Conservation (phyloP, 2,888 invertebrate genomes). For the Lamellibrachia columna region DNA sequence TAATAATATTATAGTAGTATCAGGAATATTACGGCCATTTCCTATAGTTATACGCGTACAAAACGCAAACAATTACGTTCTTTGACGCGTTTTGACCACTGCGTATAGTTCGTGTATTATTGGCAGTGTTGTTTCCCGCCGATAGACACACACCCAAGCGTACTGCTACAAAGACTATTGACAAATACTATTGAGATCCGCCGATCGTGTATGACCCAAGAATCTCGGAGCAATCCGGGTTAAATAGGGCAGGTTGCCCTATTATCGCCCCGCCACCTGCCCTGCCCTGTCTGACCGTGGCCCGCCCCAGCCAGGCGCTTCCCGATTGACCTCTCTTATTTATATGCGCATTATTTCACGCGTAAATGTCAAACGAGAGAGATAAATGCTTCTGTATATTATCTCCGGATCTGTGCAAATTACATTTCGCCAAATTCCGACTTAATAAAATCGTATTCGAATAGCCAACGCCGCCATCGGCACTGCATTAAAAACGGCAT, state of each 20-base stretch:
- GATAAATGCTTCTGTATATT: slow-evolving; percentile 29
- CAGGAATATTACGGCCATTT: no score
- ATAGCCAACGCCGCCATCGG: slow-evolving; percentile 20
- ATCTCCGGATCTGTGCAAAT: slow-evolving; percentile 30
- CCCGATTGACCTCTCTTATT: slow-evolving; percentile 20
- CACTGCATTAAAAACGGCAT: slow-evolving; percentile 26
- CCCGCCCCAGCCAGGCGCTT: neutral
- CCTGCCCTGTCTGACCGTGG: neutral
- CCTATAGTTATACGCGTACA: no score
- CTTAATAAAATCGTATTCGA: slow-evolving; percentile 31
- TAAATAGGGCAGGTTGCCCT: neutral
- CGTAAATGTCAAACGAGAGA: slow-evolving; percentile 29
- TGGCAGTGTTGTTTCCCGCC: neutral
- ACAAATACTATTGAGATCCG: neutral
- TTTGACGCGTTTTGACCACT: no score
- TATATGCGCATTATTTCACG: slow-evolving; percentile 28
- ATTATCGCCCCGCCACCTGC: neutral
- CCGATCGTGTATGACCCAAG: neutral
- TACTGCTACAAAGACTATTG: neutral
- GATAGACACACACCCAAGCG: neutral
- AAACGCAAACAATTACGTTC: no score
- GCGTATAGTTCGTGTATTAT: no score
- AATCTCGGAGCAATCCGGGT: neutral
- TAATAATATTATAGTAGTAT: no score
- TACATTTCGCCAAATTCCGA: slow-evolving; percentile 33